A percentile compares a stretch with the other conserved stretches of the same genome.
Evolutionary conservation across 1,140 invertebrate species (phyloP).

Genomic region (Arion vulgaris): DNA sequence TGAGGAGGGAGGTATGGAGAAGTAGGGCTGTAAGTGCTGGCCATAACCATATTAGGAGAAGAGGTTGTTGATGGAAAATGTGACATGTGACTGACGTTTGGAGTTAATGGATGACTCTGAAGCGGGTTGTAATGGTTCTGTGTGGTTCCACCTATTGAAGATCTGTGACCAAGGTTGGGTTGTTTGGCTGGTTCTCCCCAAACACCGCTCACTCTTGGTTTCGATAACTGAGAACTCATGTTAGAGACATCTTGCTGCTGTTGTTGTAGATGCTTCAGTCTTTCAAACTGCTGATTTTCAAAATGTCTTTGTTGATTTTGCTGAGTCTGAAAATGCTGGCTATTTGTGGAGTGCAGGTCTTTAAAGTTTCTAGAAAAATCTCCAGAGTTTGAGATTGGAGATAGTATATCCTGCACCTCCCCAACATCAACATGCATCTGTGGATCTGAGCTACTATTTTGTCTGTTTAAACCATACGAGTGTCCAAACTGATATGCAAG

Average conservation of each 20-base stretch:
- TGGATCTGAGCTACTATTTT: constrained; percentile 78
- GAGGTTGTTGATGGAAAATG: neutral
- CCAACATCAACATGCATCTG: constrained; percentile 75
- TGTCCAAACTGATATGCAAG: neutral
- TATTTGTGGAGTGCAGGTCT: neutral
- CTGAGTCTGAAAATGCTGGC: neutral
- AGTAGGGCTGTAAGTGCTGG: neutral
- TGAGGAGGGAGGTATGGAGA: neutral
- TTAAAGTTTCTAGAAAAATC: neutral
- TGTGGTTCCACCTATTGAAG: neutral
- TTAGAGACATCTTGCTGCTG: neutral
- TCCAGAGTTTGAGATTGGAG: neutral
- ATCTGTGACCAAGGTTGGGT: neutral
- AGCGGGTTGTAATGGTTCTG: neutral
- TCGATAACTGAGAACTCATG: neutral
- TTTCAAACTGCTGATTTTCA: neutral
- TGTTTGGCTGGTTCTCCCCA: neutral
- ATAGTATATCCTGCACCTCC: neutral
- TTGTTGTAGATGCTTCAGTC: neutral
- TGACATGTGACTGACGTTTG: neutral
- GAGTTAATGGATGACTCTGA: neutral
- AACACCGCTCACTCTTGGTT: neutral
- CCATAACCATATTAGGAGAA: neutral
- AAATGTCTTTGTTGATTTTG: neutral
- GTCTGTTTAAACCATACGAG: constrained; percentile 51